Evolutionary conservation across 2,113 vertebrate genomes (phyloP).

Genomic region (Crotalus horridus): DNA sequence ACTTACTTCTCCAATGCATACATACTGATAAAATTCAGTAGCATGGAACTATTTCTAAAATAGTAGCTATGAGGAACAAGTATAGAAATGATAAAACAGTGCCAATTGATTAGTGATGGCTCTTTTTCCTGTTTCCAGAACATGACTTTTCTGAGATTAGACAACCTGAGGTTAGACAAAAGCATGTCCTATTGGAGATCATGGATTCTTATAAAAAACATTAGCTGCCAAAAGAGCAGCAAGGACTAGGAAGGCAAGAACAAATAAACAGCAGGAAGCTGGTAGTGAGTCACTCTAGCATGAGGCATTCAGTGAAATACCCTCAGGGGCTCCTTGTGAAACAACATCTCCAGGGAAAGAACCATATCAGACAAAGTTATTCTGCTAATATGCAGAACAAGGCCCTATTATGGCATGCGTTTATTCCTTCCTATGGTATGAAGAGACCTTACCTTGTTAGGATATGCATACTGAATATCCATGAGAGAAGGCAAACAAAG

Average conservation of each 20-base stretch:
- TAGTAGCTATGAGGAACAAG: not conserved
- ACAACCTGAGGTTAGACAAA: not conserved
- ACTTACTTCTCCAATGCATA: not conserved
- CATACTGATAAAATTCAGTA: not conserved
- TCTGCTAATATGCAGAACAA: not conserved
- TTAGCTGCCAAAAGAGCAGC: not conserved
- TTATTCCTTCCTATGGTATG: conserved; percentile 24
- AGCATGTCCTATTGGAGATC: too few relatives aligned
- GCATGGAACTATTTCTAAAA: not conserved
- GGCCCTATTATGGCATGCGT: conserved; percentile 16
- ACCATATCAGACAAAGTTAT: not conserved
- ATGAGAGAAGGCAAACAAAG: conserved; percentile 5
- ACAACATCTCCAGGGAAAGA: conserved; percentile 19
- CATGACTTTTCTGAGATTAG: not conserved
- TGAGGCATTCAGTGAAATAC: not conserved
- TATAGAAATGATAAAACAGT: accelerated
- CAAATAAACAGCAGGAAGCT: conserved; percentile 4
- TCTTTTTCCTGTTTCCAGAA: not conserved
- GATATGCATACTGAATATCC: not conserved
- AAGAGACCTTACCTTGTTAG: conserved; percentile 5
- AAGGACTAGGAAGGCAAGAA: not conserved
- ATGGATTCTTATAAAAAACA: too few relatives aligned
- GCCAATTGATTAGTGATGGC: not conserved
- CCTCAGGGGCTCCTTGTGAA: not conserved
- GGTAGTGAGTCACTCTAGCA: not conserved